Evolutionary conservation across 2,888 invertebrate genomes (phyloP).

Genomic region (Tipula confusa): DNA sequence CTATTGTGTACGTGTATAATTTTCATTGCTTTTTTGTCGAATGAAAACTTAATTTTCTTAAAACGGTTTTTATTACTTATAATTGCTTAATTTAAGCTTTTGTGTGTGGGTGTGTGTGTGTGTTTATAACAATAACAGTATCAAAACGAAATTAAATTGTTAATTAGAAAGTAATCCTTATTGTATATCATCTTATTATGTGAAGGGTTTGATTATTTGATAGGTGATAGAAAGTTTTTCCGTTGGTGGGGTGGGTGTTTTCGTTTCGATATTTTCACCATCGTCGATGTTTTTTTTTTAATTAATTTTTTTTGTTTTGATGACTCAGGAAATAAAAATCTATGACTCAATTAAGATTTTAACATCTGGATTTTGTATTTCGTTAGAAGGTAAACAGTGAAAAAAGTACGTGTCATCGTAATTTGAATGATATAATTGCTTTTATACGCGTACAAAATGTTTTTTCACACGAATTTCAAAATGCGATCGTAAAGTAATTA

Average conservation of each 20-base stretch:
- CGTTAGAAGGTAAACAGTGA: no score
- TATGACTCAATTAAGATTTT: neutral
- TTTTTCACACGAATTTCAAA: no score
- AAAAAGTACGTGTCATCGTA: no score
- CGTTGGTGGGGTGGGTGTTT: neutral
- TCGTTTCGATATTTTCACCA: neutral
- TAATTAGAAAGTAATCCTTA: constrained; percentile 3
- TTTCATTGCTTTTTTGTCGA: no score
- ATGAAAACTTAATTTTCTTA: constrained; percentile 16
- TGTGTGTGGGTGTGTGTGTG: neutral
- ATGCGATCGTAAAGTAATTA: no score
- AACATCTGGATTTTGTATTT: constrained; percentile 14
- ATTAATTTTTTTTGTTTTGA: constrained; percentile 12
- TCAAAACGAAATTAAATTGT: neutral
- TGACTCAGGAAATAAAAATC: neutral
- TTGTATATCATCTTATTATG: neutral
- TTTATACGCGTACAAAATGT: no score
- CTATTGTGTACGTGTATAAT: neutral
- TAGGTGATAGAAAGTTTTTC: neutral
- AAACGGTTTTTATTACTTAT: constrained; percentile 25
- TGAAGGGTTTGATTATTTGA: neutral
- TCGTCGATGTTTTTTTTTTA: neutral
- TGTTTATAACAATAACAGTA: neutral
- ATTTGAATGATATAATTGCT: no score
- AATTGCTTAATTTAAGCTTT: neutral